Percentiles rank a stretch among this genome's conserved stretches.
These are phyloP conservation scores for Endotricha flammealis DNA, from an alignment of 2,888 invertebrate genomes.

Conservation along the genomic window DNA sequence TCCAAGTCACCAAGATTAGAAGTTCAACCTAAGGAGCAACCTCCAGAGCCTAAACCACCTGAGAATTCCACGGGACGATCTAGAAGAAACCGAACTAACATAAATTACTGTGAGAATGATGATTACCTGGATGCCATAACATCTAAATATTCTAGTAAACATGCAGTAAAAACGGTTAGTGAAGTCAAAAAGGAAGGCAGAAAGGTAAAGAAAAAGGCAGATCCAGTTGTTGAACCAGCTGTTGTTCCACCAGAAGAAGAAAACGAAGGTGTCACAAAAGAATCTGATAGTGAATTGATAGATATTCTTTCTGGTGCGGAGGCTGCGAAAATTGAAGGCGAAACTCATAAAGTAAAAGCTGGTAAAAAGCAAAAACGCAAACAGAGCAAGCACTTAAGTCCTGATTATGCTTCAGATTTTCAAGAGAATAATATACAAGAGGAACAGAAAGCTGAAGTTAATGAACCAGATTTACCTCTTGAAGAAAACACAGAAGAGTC, in stretches of 20 bases:
- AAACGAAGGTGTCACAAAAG: constrained; percentile 37
- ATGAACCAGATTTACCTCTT: constrained; percentile 29
- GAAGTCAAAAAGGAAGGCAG: constrained; percentile 64
- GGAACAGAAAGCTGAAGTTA: constrained; percentile 23
- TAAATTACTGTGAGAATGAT: constrained; percentile 78
- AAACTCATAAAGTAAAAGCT: constrained; percentile 38
- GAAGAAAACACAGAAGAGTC: constrained; percentile 32
- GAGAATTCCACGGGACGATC: constrained; percentile 57
- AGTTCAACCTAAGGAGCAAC: constrained; percentile 50
- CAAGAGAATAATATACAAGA: constrained; percentile 25
- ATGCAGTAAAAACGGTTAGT: constrained; percentile 55
- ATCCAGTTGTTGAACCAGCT: constrained; percentile 33
- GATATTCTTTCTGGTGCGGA: constrained; percentile 53
- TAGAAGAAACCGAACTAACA: constrained; percentile 66
- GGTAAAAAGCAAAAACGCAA: constrained; percentile 54
- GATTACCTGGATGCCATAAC: constrained; percentile 71
- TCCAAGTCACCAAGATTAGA: constrained; percentile 50
- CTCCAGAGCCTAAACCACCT: constrained; percentile 65
- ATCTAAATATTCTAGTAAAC: constrained; percentile 51
- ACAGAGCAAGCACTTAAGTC: constrained; percentile 50
- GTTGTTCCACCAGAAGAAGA: constrained; percentile 33
- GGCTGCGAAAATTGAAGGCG: constrained; percentile 36
- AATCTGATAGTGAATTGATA: constrained; percentile 46
- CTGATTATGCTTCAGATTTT: constrained; percentile 35
- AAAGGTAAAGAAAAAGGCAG: constrained; percentile 57